A percentile compares a stretch with the other conserved stretches of the same genome.
These are phyloP conservation scores for Erythrocercus mccallii DNA, from an alignment of 2,113 vertebrate genomes.

Conservation along the genomic window DNA sequence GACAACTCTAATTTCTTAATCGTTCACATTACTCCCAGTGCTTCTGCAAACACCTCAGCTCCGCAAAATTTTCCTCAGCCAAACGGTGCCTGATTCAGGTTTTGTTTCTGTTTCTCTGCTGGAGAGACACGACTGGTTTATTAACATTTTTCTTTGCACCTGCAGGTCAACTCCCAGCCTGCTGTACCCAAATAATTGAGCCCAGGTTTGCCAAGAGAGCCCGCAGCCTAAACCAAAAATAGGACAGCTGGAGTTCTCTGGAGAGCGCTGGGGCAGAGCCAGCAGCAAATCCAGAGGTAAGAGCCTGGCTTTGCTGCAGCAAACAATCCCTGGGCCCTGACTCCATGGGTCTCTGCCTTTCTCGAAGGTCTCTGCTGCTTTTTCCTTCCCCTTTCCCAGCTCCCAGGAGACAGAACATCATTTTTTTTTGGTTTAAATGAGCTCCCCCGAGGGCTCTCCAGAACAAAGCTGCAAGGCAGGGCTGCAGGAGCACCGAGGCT, in stretches of 20 bases:
- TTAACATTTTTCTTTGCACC: background rate
- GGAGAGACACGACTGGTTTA: background rate
- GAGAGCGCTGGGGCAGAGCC: background rate
- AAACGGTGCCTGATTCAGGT: background rate
- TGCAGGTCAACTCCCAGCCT: background rate
- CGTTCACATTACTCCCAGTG: background rate
- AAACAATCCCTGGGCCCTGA: background rate
- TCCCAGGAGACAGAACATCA: background rate
- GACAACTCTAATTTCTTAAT: background rate
- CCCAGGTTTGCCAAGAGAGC: background rate
- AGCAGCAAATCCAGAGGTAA: background rate
- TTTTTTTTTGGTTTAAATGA: background rate
- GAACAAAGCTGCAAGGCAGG: background rate
- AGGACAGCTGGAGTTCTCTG: background rate
- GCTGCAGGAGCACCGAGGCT: background rate
- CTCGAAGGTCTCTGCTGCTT: background rate
- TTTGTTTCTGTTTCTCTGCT: background rate
- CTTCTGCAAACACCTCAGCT: background rate
- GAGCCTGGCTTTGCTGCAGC: background rate
- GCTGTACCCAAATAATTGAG: background rate
- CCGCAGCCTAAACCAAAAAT: background rate
- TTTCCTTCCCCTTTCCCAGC: background rate
- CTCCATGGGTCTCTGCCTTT: background rate
- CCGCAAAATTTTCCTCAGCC: background rate
- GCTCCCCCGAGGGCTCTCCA: background rate